These are phyloP conservation scores for Loxodonta africana DNA, from an alignment of 2,113 vertebrate genomes.

Conservation along the genomic window DNA sequence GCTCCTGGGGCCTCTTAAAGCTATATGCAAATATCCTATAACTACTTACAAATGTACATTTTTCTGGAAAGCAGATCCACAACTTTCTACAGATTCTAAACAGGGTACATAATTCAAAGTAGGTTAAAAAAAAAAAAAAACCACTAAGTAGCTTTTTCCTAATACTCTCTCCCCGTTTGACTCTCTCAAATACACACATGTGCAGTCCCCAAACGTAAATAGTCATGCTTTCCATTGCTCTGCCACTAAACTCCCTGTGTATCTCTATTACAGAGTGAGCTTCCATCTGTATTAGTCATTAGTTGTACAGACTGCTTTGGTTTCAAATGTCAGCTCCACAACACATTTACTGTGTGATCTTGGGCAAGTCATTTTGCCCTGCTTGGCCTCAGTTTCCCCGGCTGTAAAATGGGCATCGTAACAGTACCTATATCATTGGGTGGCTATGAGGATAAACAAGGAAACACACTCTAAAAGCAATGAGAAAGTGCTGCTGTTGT, in stretches of 20 bases:
- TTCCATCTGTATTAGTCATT: not conserved
- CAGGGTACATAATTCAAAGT: not conserved
- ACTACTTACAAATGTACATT: not conserved
- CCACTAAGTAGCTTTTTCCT: not conserved
- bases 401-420: not conserved
- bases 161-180: not conserved
- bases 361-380: conserved; percentile 13
- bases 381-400: not conserved
- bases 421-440: not conserved
- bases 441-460: not conserved
- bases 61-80: not conserved
- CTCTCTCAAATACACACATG: not conserved
- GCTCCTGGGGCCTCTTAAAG: not conserved
- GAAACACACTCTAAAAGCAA: not conserved
- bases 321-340: conserved; percentile 14
- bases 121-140: not conserved
- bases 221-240: not conserved
- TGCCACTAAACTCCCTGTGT: not conserved
- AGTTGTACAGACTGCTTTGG: not conserved
- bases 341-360: not conserved
- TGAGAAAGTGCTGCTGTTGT: not conserved
- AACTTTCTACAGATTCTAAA: not conserved
- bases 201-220: not conserved
- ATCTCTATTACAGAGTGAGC: not conserved
- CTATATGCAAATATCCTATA: not conserved